Evolutionary conservation across 2,797 vertebrate species (phyloP).

Genomic region (Trachurus trachurus): DNA sequence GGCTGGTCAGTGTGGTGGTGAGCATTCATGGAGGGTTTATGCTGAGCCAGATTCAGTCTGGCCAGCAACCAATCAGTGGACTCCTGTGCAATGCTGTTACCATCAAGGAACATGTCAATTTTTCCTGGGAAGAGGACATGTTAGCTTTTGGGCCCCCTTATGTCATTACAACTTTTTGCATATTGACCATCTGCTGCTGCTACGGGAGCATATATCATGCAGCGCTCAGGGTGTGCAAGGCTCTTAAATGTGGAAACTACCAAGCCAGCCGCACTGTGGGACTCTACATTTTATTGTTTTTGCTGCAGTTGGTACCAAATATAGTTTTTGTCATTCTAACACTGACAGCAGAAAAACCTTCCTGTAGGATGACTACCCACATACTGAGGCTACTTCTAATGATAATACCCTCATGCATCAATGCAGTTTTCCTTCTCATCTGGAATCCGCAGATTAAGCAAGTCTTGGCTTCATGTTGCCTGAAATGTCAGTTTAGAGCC

Average conservation of each 20-base stretch:
- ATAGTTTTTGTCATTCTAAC: background rate
- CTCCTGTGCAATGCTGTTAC: conserved; percentile 16
- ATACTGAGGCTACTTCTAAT: background rate
- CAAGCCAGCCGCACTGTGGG: conserved; percentile 20
- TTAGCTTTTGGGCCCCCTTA: conserved; percentile 14
- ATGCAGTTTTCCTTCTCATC: background rate
- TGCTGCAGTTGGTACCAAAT: conserved; percentile 3
- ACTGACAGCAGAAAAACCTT: background rate
- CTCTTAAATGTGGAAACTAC: conserved; percentile 3
- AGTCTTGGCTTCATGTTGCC: background rate
- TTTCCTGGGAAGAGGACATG: background rate
- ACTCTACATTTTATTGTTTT: conserved; percentile 17
- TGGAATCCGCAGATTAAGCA: conserved; percentile 16
- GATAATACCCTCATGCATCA: background rate
- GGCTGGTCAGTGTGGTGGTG: conserved; percentile 17
- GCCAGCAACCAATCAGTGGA: conserved; percentile 3
- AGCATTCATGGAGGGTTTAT: conserved; percentile 17
- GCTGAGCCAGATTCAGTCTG: conserved; percentile 6
- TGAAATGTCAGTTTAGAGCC: too few species aligned
- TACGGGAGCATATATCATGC: conserved; percentile 21
- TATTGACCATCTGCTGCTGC: conserved; percentile 40
- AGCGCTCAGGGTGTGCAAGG: conserved; percentile 5
- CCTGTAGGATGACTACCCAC: background rate
- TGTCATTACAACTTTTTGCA: conserved; percentile 22
- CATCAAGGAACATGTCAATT: conserved; percentile 12